Base-by-base conservation (phyloP, 2,888 invertebrate species). In the Monochamus alternatus region DNA sequence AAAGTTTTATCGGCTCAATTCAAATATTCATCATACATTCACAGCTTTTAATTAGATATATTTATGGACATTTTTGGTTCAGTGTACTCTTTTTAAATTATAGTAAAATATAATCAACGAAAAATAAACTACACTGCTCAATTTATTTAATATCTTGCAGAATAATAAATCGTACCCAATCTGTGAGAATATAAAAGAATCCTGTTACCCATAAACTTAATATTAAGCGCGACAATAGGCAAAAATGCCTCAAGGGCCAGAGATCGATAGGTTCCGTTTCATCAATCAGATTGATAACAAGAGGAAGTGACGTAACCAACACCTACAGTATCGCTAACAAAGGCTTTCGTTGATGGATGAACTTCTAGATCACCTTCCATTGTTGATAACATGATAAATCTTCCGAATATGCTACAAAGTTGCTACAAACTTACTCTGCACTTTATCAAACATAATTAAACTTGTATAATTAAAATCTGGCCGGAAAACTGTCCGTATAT, bases 231-330 rank as follows among this genome's bases (percentile, higher is more conserved):
- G 44, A 71, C 63, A 71, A 71, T 71, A 71, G 71, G 63, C 38
- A 71, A 71, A 71, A 71, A 71, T 71, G 62, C 63, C 71, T 71
- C 74, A 64, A 74, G 64, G 63, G 72, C 65, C 74, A 38, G 73
- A 80, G 78, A 80, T 80, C 78, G 80, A 80, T 80, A 66, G 78
- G 74, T 78, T 74, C 73, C 73, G 75, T 67, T 81, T 70, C 84
- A 84, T 84, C 84, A 84, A 84, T 84, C 84, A 84, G 83, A 84
- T 82, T 84, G 84, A 84, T 84, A 84, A 84, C 83, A 83, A 83
- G 82, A 81, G 83, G 84, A 84, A 83, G 82, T 84, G 84, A 84
- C 84, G 84, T 79, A 80, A 82, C 82, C 80, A 82, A 79, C 83
- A 83, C 83, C 80, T 84, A 77, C 80, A 81, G 79, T 79, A 80